These are phyloP conservation scores for Grammomys dolichurus DNA, from an alignment of 2,113 vertebrate species.

Conservation along the genomic window DNA sequence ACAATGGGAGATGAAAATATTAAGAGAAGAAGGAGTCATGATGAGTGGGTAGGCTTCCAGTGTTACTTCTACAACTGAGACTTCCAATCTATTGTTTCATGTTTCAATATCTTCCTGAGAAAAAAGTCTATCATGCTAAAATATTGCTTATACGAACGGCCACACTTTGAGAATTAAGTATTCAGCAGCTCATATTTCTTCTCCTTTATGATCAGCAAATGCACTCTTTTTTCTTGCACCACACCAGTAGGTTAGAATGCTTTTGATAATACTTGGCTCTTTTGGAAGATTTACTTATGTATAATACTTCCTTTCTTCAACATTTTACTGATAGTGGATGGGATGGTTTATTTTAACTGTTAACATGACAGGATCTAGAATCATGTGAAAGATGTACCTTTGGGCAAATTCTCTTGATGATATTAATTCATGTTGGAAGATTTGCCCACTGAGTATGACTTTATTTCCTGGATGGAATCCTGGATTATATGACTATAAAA, in stretches of 20 bases:
- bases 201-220: neutral
- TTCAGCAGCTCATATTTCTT: neutral
- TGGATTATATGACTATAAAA: neutral
- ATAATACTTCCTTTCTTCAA: neutral
- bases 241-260: neutral
- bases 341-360: neutral
- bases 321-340: neutral
- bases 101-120: neutral
- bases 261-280: neutral
- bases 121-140: neutral
- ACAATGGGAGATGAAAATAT: neutral
- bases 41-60: accelerated
- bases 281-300: neutral
- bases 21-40: neutral
- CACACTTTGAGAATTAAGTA: neutral
- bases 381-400: neutral
- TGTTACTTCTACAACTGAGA: neutral
- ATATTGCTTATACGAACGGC: neutral
- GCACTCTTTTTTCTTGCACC: neutral
- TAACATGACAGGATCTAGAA: neutral
- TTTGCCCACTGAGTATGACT: too few relatives aligned
- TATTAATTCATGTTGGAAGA: neutral
- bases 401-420: neutral
- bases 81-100: neutral
- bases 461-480: neutral